phyloP scores from a whole-genome alignment of 2,113 vertebrate genomes.

The Melierax canorus region DNA sequence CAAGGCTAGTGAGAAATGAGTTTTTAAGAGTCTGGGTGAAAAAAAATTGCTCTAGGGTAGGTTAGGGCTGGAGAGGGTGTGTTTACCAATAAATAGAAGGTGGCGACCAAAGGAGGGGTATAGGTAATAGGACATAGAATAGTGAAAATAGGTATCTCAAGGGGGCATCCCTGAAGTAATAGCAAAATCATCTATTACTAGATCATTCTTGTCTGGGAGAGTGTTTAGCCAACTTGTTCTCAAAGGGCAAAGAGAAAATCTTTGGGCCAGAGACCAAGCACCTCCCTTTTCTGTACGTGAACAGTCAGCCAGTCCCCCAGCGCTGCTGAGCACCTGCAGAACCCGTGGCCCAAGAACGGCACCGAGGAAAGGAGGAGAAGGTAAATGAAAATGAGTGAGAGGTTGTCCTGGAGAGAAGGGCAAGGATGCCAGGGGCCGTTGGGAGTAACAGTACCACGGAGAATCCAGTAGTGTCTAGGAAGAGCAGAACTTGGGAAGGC shows the following conservation, averaged over 20 bases:
- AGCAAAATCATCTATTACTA: not conserved
- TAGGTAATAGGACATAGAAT: not conserved
- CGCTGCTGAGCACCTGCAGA: not conserved
- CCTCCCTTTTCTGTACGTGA: not conserved
- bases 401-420: not conserved
- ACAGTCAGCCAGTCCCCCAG: not conserved
- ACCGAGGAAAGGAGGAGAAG: not conserved
- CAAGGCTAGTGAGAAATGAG: not conserved
- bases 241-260: not conserved
- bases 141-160: not conserved
- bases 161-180: not conserved
- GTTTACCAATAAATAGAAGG: not conserved
- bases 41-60: not conserved
- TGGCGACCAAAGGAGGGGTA: not conserved
- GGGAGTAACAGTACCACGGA: not conserved
- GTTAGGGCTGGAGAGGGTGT: not conserved
- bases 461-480: not conserved
- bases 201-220: not conserved
- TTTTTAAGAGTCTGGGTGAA: not conserved
- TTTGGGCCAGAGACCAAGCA: not conserved
- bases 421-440: not conserved
- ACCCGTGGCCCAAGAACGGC: fast-evolving
- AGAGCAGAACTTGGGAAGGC: not conserved
- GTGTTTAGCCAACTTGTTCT: not conserved
- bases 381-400: not conserved